Evolutionary conservation across 2,888 invertebrate genomes (phyloP), one percentile per base, ranked within the genome.

Genomic region (Metalampra italica): DNA sequence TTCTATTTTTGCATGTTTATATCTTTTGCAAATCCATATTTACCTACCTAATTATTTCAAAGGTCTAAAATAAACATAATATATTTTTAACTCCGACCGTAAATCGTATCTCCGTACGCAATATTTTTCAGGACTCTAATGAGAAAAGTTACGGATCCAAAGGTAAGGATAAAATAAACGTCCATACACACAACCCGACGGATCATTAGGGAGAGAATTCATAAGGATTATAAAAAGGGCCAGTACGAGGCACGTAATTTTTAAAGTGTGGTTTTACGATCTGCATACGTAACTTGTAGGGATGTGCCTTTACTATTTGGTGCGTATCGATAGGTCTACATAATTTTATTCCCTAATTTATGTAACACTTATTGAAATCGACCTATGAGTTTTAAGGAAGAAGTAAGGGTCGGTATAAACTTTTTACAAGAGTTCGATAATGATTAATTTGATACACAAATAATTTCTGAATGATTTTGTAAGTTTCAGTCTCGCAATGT

Each of bases 201-300:
- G 69, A 78, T 80, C 78, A 80, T 86, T 83, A 82, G 68, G 73
- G 75, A 67, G 72, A 71, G 69, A 73, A 82, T 82, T 82, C 82
- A 82, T 80, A 62, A 71, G 85, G 88, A 86, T 87, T 88, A 86
- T 79, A 76, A 82, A 80, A 82, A 78, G 80, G 79, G 66, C 57
- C 70, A 62, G 61, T 55, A 38, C 60, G 67, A 5, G 66, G 70
- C 75, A 71, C 66, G 78, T 79, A 81, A 83, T 86, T 85, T 87
- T 82, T 80, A 82, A 82, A 82, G 64, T 79, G 78, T 53, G 77
- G 75, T 68, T 78, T 77, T 78, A 78, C 76, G 73, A 79, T 77
- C 73, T 81, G 75, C 80, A 77, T 83, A 79, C 75, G 76, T 36
- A 72, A 72, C 68, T 60, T 64, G 47, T 74, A 79, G 79, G 55